Conservation (phyloP, 2,888 invertebrate species). For the Tuta absoluta region DNA sequence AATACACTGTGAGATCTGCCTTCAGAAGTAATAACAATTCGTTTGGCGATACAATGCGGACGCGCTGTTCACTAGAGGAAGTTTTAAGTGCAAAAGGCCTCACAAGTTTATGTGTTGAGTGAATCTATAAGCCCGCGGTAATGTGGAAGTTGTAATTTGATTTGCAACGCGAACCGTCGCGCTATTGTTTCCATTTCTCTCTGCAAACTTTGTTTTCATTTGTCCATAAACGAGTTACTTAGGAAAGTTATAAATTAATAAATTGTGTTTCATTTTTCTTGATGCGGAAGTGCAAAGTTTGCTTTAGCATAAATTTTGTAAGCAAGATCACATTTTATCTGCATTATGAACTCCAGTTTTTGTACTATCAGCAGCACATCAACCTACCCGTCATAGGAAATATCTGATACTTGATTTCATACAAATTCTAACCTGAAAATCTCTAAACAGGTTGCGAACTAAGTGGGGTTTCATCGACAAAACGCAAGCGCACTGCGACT, state of each 20-base stretch:
- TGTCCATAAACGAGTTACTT: slow-evolving; percentile 52
- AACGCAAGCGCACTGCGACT: too few relatives aligned
- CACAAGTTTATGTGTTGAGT: slow-evolving; percentile 69
- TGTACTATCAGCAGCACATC: too few relatives aligned
- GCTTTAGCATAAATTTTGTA: neutral
- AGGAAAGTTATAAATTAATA: slow-evolving; percentile 52
- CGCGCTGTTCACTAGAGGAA: slow-evolving; percentile 58
- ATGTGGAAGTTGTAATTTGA: slow-evolving; percentile 73
- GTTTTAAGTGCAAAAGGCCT: slow-evolving; percentile 72
- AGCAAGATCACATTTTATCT: too few relatives aligned
- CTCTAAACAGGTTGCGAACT: too few relatives aligned
- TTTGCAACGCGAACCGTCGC: slow-evolving; percentile 63
- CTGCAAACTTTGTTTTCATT: slow-evolving; percentile 51
- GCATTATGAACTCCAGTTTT: too few relatives aligned
- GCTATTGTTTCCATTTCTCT: slow-evolving; percentile 59
- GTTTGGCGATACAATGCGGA: slow-evolving; percentile 65
- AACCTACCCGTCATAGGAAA: too few relatives aligned
- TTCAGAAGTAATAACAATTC: slow-evolving; percentile 71
- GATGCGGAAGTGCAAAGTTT: neutral
- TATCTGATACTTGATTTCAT: too few relatives aligned
- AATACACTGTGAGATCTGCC: slow-evolving; percentile 64
- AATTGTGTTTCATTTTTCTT: slow-evolving; percentile 49
- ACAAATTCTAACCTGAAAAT: too few relatives aligned
- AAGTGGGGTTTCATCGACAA: too few relatives aligned
- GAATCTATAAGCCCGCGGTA: slow-evolving; percentile 63